phyloP scores from a whole-genome alignment of 2,888 invertebrate genomes.

The Branchipolynoe longqiensis region DNA sequence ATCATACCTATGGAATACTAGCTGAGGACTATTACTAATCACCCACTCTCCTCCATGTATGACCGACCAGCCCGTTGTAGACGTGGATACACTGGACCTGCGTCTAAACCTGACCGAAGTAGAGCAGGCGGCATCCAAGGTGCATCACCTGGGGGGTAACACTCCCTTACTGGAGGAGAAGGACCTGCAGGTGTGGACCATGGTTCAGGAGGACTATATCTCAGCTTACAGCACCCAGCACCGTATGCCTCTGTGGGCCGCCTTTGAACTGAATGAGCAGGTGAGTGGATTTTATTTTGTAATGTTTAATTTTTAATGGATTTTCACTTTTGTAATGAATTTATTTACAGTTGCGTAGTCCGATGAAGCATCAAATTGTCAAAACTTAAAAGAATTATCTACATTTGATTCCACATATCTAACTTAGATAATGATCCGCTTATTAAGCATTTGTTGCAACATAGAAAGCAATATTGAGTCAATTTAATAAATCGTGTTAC shows the following conservation, averaged over 20 bases:
- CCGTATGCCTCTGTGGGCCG: conserved; percentile 71
- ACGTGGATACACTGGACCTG: conserved; percentile 63
- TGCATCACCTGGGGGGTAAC: conserved; percentile 69
- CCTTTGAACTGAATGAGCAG: conserved; percentile 64
- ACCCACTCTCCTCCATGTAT: too few species aligned
- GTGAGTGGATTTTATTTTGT: background rate
- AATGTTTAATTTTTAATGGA: conserved; percentile 24
- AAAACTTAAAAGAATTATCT: too few species aligned
- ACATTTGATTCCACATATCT: too few species aligned
- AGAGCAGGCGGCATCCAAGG: conserved; percentile 22
- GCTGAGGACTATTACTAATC: too few species aligned
- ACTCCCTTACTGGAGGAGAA: conserved; percentile 60
- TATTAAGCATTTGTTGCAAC: too few species aligned
- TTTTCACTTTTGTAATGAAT: background rate
- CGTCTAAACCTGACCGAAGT: conserved; percentile 62
- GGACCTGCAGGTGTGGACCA: conserved; percentile 61
- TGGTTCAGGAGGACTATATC: conserved; percentile 69
- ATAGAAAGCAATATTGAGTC: too few species aligned
- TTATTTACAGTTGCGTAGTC: too few species aligned
- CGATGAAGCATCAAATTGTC: too few species aligned
- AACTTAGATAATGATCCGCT: too few species aligned
- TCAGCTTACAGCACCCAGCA: conserved; percentile 68
- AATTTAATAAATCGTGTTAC: too few species aligned
- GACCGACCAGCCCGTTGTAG: background rate
- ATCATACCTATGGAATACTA: background rate